Base-by-base conservation (phyloP, 2,888 invertebrate genomes). In the Opisthograptis luteolata region DNA sequence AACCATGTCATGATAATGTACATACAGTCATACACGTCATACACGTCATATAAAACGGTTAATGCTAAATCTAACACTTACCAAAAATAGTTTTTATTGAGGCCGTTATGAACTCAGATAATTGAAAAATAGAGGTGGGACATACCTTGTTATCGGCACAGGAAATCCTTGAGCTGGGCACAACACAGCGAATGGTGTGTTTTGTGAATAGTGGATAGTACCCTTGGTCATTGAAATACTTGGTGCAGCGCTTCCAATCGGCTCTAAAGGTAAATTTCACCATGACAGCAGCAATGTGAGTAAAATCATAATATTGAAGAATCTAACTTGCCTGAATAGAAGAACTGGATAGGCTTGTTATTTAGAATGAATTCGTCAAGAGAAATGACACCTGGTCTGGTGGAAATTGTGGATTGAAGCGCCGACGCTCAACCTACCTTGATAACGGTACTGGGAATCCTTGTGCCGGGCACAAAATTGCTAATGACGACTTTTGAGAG, bases 361-460 rank as follows among this genome's bases (percentile, higher is more conserved):
- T 24, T n/a, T 13, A 2, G 6, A 14, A 25, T 1, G 22, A 24
- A 41, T 8, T 20, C n/a, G n/a, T 2, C 14, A n/a, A 9, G 2
- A 24, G 8, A 10, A 10, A 3, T n/a, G 8, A 13, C 12, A 13
- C 13, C 2, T 28, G 5, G 9, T 25, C 2, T 28, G 8, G 14
- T 14, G n/a, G 30, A 19, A 32, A 35, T 19, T 1, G 14, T 20
- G 60, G n/a, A n/a, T n/a, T n/a, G n/a, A n/a, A n/a, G n/a, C n/a
- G n/a, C n/a, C n/a, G n/a, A n/a, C n/a, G 59, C 55, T 63, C 52
- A 68, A 85, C 87, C 75, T 91, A 94, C 94, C 94, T 94, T 88
- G 93, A 93, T 50, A 89, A 74, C 66, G 94, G 94, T 54, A 93
- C 88, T 53, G 94, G 94, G 79, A 87, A 90, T 76, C 88, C 91